phyloP scores from a whole-genome alignment of 37 sponge, comb jelly and placozoan genomes.

The Petrosia ficiformis region DNA sequence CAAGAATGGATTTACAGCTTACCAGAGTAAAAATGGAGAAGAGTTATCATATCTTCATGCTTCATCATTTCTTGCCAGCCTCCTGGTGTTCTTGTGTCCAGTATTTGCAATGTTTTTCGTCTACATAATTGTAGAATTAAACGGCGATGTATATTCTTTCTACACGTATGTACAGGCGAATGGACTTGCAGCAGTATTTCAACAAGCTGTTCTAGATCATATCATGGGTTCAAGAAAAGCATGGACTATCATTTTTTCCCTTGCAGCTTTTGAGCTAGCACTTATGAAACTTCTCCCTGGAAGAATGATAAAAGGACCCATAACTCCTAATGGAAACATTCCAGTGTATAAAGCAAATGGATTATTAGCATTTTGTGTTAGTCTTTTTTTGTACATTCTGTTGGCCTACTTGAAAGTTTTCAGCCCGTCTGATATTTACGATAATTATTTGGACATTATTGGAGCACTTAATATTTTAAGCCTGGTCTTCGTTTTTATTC shows the following conservation, averaged over 20 bases:
- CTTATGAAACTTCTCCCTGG: conserved; percentile 67
- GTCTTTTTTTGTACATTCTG: conserved; percentile 23
- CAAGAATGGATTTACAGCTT: neutral
- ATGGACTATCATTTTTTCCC: conserved; percentile 43
- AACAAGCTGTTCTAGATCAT: conserved; percentile 13
- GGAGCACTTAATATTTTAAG: conserved; percentile 56
- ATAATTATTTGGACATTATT: conserved; percentile 60
- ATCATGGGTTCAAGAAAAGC: conserved; percentile 45
- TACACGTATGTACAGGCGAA: conserved; percentile 3
- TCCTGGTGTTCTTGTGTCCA: conserved; percentile 50
- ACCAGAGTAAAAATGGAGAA: neutral
- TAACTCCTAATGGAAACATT: conserved; percentile 60
- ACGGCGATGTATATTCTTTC: conserved; percentile 32
- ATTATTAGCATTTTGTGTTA: conserved; percentile 30
- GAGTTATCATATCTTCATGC: neutral
- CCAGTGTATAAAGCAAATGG: conserved; percentile 73
- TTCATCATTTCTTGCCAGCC: neutral
- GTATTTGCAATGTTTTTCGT: conserved; percentile 56
- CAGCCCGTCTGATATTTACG: conserved; percentile 61
- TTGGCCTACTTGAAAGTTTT: conserved; percentile 43
- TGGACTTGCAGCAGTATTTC: neutral
- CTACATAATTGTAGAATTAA: conserved; percentile 50
- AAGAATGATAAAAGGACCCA: conserved; percentile 29
- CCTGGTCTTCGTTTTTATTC: conserved; percentile 37
- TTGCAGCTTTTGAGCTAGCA: conserved; percentile 45